Evolutionary conservation across 2,797 vertebrate genomes (phyloP), one percentile per base, ranked within the genome.

Genomic region (Pipistrellus nathusii): DNA sequence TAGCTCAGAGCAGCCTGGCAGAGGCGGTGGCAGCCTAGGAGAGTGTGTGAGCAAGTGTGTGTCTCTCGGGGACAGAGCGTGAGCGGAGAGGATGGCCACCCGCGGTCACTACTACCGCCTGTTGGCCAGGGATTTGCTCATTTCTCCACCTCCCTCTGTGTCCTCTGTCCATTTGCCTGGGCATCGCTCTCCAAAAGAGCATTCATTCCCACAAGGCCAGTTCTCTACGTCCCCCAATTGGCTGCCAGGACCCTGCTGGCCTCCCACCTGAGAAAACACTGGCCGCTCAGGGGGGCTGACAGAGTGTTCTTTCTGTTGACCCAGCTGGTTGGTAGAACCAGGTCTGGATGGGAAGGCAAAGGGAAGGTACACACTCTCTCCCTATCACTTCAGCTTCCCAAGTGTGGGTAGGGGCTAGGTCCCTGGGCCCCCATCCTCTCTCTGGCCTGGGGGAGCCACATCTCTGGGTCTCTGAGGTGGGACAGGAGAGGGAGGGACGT

Each of bases 1-100:
- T 97, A 97, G 97, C 95, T 95, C 78, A 0, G 68, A 96, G 92
- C 95, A 91, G 96, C 90, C 96, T 96, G 96, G 95, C 96, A 96
- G 91, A 92, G 92, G 94, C 64, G 32, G 81, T 84, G 20, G 84
- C 83, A 41, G 68, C 57, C 92, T 83, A 27, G 85, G 86, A 94
- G 83, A 51, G 57, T 75, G 96, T 95, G 93, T 85, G 96, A 95
- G 94, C 94, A 51, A 87, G 87, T 73, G 94, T 82, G 92, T 82
- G 95, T 92, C 84, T 13, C 46, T 96, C 83, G 1, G 86, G 55
- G 86, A 78, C 72, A 85, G 78, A 96, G 94, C 30, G 21, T 94
- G 69, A 77, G 93, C 71, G 73, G 75, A 77, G 78, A 90, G 38
- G 44, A 66, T 41, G 84, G 87, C 95, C 92, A 69, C 91, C 94